phyloP scores from a whole-genome alignment of 2,113 vertebrate genomes.

The Oryzias javanicus region DNA sequence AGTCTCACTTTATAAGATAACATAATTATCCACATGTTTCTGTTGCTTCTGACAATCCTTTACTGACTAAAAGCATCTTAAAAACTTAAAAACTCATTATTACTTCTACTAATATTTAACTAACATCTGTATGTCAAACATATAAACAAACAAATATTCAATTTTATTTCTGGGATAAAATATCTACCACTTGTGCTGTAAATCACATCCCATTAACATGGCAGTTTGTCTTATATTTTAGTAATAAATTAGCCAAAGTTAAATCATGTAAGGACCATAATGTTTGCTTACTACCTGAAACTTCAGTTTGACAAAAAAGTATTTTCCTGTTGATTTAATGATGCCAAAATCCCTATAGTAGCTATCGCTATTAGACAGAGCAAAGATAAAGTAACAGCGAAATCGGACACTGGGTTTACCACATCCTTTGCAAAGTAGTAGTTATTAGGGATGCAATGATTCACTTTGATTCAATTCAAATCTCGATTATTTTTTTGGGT shows the following conservation, averaged over 20 bases:
- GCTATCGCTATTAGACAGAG: background rate
- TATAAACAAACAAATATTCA: too few species aligned
- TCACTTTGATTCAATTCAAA: too few species aligned
- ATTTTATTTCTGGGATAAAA: too few species aligned
- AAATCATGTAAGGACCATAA: background rate
- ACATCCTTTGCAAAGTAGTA: too few species aligned
- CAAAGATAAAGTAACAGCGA: too few species aligned
- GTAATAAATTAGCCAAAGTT: background rate
- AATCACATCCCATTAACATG: background rate
- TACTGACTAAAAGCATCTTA: background rate
- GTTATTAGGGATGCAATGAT: too few species aligned
- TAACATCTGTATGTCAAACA: too few species aligned
- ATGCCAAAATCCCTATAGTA: background rate
- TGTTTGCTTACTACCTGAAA: background rate
- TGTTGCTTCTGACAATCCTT: background rate
- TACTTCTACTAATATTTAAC: too few species aligned
- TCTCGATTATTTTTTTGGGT: too few species aligned
- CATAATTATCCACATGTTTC: background rate
- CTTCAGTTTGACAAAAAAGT: background rate
- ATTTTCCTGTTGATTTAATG: background rate
- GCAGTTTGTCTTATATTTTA: background rate
- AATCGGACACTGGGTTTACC: too few species aligned
- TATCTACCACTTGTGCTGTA: background rate
- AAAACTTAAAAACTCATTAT: background rate
- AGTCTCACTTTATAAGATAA: background rate